These are phyloP conservation scores for Papilio demoleus DNA, from an alignment of 2,888 invertebrate species.

Conservation along the genomic window DNA sequence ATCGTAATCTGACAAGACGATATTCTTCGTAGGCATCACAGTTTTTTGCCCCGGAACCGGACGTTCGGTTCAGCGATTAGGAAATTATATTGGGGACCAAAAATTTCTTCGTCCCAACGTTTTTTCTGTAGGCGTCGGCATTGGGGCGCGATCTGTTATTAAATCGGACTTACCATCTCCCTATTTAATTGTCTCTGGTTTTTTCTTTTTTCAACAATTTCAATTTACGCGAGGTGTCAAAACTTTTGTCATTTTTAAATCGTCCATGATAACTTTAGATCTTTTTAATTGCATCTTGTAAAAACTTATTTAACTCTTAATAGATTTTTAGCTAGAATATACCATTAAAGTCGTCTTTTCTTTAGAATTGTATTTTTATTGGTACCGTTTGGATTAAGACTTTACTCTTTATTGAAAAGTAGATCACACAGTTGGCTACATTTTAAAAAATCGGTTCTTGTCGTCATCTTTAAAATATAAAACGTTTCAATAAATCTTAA, in stretches of 20 bases:
- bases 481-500: not conserved
- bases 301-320: not conserved
- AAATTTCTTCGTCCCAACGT: constrained; percentile 59
- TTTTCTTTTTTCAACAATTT: constrained; percentile 41
- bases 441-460: no score
- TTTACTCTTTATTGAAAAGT: no score
- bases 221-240: constrained; percentile 34
- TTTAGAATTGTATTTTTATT: no score
- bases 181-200: constrained; percentile 69
- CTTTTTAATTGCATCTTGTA: not conserved
- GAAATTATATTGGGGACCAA: constrained; percentile 79
- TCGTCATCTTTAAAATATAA: not conserved
- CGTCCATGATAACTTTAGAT: not conserved
- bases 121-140: constrained; percentile 69
- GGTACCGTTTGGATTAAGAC: no score
- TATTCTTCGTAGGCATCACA: constrained; percentile 68
- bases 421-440: no score
- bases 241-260: constrained; percentile 19
- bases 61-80: constrained; percentile 79
- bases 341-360: no score
- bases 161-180: constrained; percentile 73
- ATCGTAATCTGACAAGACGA: constrained; percentile 63
- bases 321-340: not conserved
- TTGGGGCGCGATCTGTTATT: constrained; percentile 74
- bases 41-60: constrained; percentile 77